These are phyloP conservation scores for Hippasteria phrygiana DNA, from an alignment of 53 echinoderm and acorn worm species.

Conservation along the genomic window DNA sequence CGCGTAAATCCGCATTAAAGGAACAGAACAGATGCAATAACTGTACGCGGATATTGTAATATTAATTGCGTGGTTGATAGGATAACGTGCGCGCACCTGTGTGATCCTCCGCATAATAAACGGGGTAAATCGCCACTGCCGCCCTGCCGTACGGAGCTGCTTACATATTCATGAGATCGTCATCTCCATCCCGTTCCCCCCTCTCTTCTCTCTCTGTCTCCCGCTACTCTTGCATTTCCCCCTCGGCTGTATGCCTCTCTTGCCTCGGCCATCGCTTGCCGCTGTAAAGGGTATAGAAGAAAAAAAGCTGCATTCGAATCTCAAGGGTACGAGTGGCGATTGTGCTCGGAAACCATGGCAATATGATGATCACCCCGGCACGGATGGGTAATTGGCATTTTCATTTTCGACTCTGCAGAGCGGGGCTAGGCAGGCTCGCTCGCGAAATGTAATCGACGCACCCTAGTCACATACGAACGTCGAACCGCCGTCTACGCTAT, in stretches of 20 bases:
- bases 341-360: conserved; percentile 66
- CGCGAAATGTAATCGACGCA: background rate
- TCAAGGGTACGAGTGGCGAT: conserved; percentile 57
- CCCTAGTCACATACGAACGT: background rate
- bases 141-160: background rate
- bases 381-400: conserved; percentile 52
- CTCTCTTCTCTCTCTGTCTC: background rate
- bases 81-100: conserved; percentile 1
- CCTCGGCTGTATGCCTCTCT: background rate
- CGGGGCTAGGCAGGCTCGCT: background rate
- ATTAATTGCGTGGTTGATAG: background rate
- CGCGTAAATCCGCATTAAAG: background rate
- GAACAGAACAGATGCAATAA: no score
- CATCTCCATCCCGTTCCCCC: background rate
- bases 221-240: conserved; percentile 12
- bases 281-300: background rate
- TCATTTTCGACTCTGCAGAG: conserved; percentile 20
- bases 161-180: conserved; percentile 33
- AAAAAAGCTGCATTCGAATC: conserved; percentile 37
- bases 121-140: background rate
- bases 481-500: no score
- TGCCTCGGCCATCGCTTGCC: background rate
- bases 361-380: conserved; percentile 45
- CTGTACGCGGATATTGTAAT: conserved; percentile 6
- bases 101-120: conserved; percentile 4